Percentiles rank a stretch among this genome's conserved stretches.
Conservation (phyloP, 2,797 vertebrate genomes). For the Ispidina lecontei region DNA sequence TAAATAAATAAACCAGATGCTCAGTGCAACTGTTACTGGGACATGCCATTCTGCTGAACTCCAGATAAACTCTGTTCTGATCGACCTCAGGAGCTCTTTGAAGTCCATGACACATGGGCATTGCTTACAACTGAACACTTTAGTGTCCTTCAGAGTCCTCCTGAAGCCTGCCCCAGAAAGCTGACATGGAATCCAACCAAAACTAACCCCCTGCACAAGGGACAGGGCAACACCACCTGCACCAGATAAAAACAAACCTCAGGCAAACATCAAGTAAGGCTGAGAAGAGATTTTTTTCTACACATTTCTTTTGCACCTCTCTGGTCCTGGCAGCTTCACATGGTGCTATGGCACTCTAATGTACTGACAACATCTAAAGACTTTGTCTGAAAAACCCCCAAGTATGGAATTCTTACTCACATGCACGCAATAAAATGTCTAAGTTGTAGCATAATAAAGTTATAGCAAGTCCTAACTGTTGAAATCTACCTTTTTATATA, state of each 20-base stretch:
- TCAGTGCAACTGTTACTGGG: background rate
- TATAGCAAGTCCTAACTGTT: slow-evolving; percentile 51
- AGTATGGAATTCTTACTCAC: slow-evolving; percentile 1
- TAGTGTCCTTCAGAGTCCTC: background rate
- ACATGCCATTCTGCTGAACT: background rate
- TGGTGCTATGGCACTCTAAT: background rate
- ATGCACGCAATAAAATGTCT: background rate
- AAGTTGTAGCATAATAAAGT: slow-evolving; percentile 40
- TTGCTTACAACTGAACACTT: background rate
- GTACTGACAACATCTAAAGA: background rate
- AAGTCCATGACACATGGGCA: background rate
- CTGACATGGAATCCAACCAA: background rate
- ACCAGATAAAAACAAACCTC: background rate
- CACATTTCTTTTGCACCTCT: background rate
- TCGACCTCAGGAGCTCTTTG: background rate
- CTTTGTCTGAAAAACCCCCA: background rate
- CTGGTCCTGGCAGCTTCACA: background rate
- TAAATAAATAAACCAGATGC: background rate
- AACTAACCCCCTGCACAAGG: background rate
- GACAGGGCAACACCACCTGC: background rate
- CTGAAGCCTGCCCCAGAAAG: background rate
- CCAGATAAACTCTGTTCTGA: background rate
- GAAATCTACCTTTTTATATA: slow-evolving; percentile 55
- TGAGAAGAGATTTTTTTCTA: background rate
- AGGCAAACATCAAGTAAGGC: background rate